Evolutionary conservation across 2,888 invertebrate species (phyloP).

Genomic region (Oscheius sp.): DNA sequence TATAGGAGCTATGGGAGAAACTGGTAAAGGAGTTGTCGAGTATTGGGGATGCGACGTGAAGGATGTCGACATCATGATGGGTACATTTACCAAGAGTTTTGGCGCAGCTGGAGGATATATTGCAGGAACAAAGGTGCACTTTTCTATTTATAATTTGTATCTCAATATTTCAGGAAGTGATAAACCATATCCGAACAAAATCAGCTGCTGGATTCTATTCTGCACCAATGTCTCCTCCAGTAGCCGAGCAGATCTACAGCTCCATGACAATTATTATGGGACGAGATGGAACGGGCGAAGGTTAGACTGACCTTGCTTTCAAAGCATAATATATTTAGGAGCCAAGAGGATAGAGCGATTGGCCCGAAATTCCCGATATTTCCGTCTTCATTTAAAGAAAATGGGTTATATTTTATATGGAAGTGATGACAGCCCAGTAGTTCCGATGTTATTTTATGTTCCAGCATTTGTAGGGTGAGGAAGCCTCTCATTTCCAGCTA

Average conservation of each 20-base stretch:
- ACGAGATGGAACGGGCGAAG: slow-evolving; percentile 82
- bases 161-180: slow-evolving; percentile 78
- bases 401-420: slow-evolving; percentile 93
- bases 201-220: slow-evolving; percentile 80
- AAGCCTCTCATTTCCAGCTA: not conserved
- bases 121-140: slow-evolving; percentile 85
- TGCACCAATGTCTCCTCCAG: slow-evolving; percentile 81
- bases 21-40: slow-evolving; percentile 89
- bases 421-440: slow-evolving; percentile 93
- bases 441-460: slow-evolving; percentile 92
- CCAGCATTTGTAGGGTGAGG: slow-evolving; percentile 90
- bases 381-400: slow-evolving; percentile 80
- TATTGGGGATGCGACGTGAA: slow-evolving; percentile 85
- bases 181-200: slow-evolving; percentile 82
- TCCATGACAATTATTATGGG: slow-evolving; percentile 90
- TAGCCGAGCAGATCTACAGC: slow-evolving; percentile 86
- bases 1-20: slow-evolving; percentile 83
- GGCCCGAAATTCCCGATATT: slow-evolving; percentile 76
- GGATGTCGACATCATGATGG: slow-evolving; percentile 92
- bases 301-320: slow-evolving; percentile 19
- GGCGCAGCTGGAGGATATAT: slow-evolving; percentile 96
- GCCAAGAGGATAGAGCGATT: slow-evolving; percentile 73
- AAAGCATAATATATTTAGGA: slow-evolving; percentile 64
- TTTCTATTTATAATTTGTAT: slow-evolving; percentile 12
- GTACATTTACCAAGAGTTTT: slow-evolving; percentile 98